Percentiles rank a stretch among this genome's conserved stretches.
Evolutionary conservation across 2,888 invertebrate genomes (phyloP).

Genomic region (Emmelina monodactyla): DNA sequence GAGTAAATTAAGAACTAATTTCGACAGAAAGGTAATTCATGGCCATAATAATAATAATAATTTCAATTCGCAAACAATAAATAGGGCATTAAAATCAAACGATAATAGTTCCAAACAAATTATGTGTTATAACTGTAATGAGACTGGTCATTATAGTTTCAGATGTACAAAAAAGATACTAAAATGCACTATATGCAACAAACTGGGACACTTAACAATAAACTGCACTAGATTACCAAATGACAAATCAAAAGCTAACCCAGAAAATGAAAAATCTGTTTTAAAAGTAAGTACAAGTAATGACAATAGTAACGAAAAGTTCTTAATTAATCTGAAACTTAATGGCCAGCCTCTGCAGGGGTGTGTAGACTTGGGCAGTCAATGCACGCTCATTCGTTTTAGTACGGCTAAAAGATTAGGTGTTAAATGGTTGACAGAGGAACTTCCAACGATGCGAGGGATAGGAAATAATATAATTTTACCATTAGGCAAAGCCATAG

Average conservation of each 20-base stretch:
- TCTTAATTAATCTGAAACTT: slow-evolving; percentile 5
- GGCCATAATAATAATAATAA: not conserved
- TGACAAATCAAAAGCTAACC: not conserved
- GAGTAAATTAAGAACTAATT: not conserved
- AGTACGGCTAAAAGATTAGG: slow-evolving; percentile 3
- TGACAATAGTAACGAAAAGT: slow-evolving; percentile 7
- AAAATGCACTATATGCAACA: slow-evolving; percentile 5
- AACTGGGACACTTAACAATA: slow-evolving; percentile 4
- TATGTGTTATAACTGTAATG: slow-evolving; percentile 8
- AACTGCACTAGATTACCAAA: slow-evolving; percentile 1
- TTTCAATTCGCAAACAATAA: not conserved
- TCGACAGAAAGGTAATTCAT: not conserved
- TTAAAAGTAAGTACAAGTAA: slow-evolving; percentile 1
- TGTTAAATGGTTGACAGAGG: not conserved
- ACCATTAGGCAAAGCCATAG: slow-evolving; percentile 3
- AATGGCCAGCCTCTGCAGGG: slow-evolving; percentile 4
- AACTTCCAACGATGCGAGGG: slow-evolving; percentile 9
- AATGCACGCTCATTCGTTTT: slow-evolving; percentile 9
- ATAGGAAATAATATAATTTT: slow-evolving; percentile 7
- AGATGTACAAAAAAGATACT: slow-evolving; percentile 6
- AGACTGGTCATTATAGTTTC: slow-evolving; percentile 5
- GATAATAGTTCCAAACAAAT: not conserved
- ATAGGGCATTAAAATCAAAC: not conserved
- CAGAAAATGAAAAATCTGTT: not conserved
- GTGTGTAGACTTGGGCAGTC: slow-evolving; percentile 14